phyloP scores from a whole-genome alignment of 2,888 invertebrate genomes.

The Oligia fasciuncula region DNA sequence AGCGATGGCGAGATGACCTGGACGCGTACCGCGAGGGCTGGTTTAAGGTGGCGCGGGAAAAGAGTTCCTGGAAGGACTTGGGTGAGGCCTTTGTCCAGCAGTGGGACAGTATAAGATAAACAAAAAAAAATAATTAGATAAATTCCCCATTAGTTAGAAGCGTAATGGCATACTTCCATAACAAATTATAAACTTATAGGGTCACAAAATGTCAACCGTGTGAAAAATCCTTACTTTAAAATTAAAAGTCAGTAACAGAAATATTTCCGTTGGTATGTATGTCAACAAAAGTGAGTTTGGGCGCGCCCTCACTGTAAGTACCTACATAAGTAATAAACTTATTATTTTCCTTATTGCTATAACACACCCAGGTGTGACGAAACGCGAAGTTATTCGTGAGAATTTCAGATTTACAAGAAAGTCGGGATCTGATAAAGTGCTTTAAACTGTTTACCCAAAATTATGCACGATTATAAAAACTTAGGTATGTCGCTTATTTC shows the following conservation, averaged over 20 bases:
- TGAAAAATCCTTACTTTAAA: conserved; percentile 7
- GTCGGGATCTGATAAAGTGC: conserved; percentile 12
- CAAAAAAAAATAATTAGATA: too few relatives aligned
- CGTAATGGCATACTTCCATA: neutral
- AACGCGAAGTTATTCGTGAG: conserved; percentile 40
- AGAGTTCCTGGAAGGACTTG: too few relatives aligned
- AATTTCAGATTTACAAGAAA: conserved; percentile 23
- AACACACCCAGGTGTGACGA: conserved; percentile 33
- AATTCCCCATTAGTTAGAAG: neutral
- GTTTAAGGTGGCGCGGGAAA: too few relatives aligned
- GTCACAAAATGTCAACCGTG: conserved; percentile 18
- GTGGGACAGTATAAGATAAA: too few relatives aligned
- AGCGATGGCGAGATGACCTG: too few relatives aligned
- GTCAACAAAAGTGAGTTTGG: conserved; percentile 41
- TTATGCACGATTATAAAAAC: neutral
- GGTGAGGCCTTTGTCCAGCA: too few relatives aligned
- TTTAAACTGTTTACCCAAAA: conserved; percentile 76
- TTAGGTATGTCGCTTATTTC: neutral
- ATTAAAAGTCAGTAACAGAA: conserved; percentile 13
- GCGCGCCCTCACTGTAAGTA: conserved; percentile 18
- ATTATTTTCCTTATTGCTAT: conserved; percentile 50
- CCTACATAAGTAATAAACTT: conserved; percentile 10
- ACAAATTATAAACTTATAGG: neutral
- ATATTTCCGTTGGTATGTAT: conserved; percentile 40
- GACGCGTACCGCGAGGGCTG: too few relatives aligned